Evolutionary conservation across 2,888 invertebrate genomes (phyloP), one percentile per base, ranked within the genome.

Genomic region (Clunio marinus): DNA sequence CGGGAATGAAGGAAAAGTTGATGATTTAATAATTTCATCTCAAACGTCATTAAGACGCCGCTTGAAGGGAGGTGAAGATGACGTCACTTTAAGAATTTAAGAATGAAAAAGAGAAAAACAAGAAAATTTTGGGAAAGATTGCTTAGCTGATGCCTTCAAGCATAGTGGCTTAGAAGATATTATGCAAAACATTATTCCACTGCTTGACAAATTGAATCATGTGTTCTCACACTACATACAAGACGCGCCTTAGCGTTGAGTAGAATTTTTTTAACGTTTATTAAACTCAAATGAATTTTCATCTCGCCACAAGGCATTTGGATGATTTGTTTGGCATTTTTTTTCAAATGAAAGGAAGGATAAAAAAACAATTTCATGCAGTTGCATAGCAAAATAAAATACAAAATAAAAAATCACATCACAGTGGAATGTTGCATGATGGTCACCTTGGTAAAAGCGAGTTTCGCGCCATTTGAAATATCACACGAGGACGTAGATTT

Each of bases 131-230:
- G n/a, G n/a, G n/a, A n/a, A n/a, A n/a, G n/a, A n/a, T n/a, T n/a
- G n/a, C n/a, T n/a, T n/a, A n/a, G n/a, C 17, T 28, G 25, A 28
- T 32, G 28, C 58, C 58, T 28, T 32, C 28, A n/a, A 32, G 58
- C 58, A 15, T n/a, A 15, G 41, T 41, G n/a, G 22, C 46, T 15
- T 41, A 15, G 41, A 41, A 58, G 28, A 58, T 17, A 58, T 27
- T 25, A 57, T 25, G 24, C 25, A 22, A 57, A 57, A 24, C 25
- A 57, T 24, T n/a, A 57, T 57, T 57, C 55, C 55, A 41, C n/a
- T 15, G 41, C 41, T 41, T n/a, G 55, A 57, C 55, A 58, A 58
- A 58, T 32, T 58, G 58, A 58, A 58, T 58, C 58, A 32, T 32
- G 32, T 58, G 58, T 58, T 58, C 28, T 58, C 32, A 17, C 15